Evolutionary conservation across 2,888 invertebrate species (phyloP).

Genomic region (Polyommatus iphigenia): DNA sequence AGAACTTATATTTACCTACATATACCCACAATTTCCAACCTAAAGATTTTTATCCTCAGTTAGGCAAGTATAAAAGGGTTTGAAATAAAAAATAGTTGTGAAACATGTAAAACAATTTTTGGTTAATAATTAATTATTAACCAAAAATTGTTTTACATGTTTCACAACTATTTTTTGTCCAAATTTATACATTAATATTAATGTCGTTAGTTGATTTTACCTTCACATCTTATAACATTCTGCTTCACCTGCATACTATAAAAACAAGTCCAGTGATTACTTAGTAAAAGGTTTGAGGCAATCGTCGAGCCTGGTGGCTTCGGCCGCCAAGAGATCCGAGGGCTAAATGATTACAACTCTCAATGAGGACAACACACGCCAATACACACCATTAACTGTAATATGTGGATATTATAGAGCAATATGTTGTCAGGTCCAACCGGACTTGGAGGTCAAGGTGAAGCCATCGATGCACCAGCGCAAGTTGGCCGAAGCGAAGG

Average conservation of each 20-base stretch:
- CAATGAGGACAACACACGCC: slow-evolving; percentile 56
- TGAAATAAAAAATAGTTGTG: neutral
- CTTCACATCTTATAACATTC: neutral
- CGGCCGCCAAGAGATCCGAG: slow-evolving; percentile 67
- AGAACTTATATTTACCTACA: too few relatives aligned
- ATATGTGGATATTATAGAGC: neutral
- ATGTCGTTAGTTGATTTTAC: neutral
- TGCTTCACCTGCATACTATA: neutral
- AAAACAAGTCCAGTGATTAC: slow-evolving; percentile 66
- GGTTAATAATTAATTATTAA: too few relatives aligned
- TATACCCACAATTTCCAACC: too few relatives aligned
- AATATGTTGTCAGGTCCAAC: slow-evolving; percentile 77
- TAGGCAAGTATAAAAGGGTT: slow-evolving; percentile 17
- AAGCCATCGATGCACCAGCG: slow-evolving; percentile 93
- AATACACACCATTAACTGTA: slow-evolving; percentile 32
- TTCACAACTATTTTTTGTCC: too few relatives aligned
- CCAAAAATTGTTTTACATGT: too few relatives aligned
- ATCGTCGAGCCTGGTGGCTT: slow-evolving; percentile 69
- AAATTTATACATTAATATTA: neutral
- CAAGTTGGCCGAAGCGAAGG: slow-evolving; percentile 91
- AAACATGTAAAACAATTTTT: too few relatives aligned
- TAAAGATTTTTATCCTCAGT: too few relatives aligned
- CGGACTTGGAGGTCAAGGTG: slow-evolving; percentile 96
- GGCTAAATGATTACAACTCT: slow-evolving; percentile 63
- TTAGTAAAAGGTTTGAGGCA: slow-evolving; percentile 80